Percentiles rank a stretch among this genome's conserved stretches.
Conservation (phyloP, 2,113 vertebrate genomes). For the Paramormyrops kingsleyae region DNA sequence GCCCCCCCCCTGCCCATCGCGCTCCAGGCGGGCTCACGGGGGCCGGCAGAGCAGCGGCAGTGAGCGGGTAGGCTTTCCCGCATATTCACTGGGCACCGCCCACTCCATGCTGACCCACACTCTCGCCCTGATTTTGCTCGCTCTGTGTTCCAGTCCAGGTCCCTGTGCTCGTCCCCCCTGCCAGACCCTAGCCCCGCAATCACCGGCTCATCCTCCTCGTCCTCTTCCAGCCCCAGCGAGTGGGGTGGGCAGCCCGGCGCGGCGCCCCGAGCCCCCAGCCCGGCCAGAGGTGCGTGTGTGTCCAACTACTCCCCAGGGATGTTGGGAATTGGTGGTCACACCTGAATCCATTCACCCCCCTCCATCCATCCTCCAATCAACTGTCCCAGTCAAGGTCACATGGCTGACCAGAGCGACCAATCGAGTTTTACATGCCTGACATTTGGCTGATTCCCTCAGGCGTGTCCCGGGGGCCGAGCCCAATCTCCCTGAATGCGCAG, state of each 20-base stretch:
- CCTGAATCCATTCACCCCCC: background rate
- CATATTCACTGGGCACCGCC: background rate
- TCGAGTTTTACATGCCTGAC: background rate
- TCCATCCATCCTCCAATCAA: background rate
- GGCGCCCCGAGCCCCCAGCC: constrained; percentile 48
- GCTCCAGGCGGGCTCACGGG: constrained; percentile 41
- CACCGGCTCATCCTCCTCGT: constrained; percentile 48
- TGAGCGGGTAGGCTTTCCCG: constrained; percentile 51
- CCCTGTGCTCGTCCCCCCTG: constrained; percentile 76
- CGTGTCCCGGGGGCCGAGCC: constrained; percentile 87
- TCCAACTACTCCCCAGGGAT: constrained; percentile 32
- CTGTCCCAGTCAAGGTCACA: background rate
- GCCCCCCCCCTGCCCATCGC: constrained; percentile 44
- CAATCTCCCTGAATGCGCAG: constrained; percentile 81
- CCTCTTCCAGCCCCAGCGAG: constrained; percentile 64
- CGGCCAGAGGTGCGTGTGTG: constrained; percentile 44
- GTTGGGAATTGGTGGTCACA: background rate
- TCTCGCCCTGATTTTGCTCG: background rate
- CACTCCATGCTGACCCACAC: background rate
- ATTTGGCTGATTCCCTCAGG: constrained; percentile 42
- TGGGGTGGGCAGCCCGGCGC: constrained; percentile 55
- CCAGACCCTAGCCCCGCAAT: constrained; percentile 62
- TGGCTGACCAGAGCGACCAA: background rate
- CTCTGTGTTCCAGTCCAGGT: constrained; percentile 63
- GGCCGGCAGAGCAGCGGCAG: constrained; percentile 43